Evolutionary conservation across 2,113 vertebrate genomes (phyloP).

Genomic region (Zapornia atra): DNA sequence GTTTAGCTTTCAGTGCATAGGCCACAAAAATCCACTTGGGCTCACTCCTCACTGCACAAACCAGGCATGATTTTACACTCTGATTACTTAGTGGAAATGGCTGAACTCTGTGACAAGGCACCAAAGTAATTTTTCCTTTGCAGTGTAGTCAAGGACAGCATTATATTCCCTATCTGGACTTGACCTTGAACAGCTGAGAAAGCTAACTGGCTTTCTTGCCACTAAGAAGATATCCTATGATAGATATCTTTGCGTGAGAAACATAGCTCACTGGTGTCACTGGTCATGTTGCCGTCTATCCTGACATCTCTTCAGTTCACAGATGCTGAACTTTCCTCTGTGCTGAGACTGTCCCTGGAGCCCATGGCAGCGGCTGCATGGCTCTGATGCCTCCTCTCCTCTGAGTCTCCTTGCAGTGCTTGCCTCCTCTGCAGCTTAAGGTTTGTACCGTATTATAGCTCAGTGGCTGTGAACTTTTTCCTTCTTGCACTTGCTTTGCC

Average conservation of each 20-base stretch:
- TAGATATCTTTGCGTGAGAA: neutral
- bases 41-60: neutral
- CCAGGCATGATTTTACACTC: neutral
- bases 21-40: neutral
- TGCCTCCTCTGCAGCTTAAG: neutral
- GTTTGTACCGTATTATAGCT: neutral
- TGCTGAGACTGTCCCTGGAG: neutral
- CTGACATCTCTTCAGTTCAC: neutral
- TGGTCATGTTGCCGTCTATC: neutral
- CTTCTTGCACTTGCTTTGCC: neutral
- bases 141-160: neutral
- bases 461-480: neutral
- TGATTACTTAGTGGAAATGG: neutral
- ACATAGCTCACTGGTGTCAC: neutral
- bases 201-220: neutral
- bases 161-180: neutral
- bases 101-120: conserved; percentile 3
- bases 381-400: neutral
- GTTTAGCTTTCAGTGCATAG: neutral
- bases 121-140: neutral
- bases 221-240: neutral
- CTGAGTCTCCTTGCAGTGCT: neutral
- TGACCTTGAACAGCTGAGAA: conserved; percentile 1
- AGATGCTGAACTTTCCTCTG: neutral
- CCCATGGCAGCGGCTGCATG: fast-evolving